phyloP scores from a whole-genome alignment of 2,797 vertebrate species.

The Clamator glandarius region DNA sequence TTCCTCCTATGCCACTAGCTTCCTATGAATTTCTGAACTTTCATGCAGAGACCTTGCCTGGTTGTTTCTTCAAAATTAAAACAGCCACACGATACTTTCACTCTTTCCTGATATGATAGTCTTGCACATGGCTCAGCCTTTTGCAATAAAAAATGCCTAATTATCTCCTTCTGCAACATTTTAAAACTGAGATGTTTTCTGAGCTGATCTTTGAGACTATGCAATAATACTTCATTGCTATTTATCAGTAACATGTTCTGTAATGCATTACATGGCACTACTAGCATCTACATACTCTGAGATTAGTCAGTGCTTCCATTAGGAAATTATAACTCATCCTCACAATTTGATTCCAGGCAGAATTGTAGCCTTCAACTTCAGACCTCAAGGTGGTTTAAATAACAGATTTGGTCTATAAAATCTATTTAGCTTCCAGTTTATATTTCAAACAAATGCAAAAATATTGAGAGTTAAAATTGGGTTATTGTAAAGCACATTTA shows the following conservation, averaged over 20 bases:
- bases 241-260: constrained; percentile 22
- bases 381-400: constrained; percentile 31
- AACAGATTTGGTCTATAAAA: constrained; percentile 29
- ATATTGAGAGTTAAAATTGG: constrained; percentile 18
- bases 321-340: constrained; percentile 49
- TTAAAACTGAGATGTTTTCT: constrained; percentile 6
- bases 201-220: not conserved
- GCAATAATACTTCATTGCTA: constrained; percentile 7
- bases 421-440: constrained; percentile 13
- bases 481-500: not conserved
- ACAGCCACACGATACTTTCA: not conserved
- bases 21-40: not conserved
- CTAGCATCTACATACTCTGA: constrained; percentile 21
- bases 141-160: not conserved
- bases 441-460: not conserved
- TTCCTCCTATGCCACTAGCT: not conserved
- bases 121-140: not conserved
- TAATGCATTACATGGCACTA: constrained; percentile 54
- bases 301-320: constrained; percentile 47
- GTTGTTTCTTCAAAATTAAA: not conserved
- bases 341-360: constrained; percentile 21
- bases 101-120: not conserved
- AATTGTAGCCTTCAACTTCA: constrained; percentile 25
- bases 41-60: not conserved
- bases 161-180: constrained; percentile 5